Percentiles rank a stretch among this genome's conserved stretches.
Conservation (phyloP, 1,140 invertebrate species). For the Hestina assimilis region DNA sequence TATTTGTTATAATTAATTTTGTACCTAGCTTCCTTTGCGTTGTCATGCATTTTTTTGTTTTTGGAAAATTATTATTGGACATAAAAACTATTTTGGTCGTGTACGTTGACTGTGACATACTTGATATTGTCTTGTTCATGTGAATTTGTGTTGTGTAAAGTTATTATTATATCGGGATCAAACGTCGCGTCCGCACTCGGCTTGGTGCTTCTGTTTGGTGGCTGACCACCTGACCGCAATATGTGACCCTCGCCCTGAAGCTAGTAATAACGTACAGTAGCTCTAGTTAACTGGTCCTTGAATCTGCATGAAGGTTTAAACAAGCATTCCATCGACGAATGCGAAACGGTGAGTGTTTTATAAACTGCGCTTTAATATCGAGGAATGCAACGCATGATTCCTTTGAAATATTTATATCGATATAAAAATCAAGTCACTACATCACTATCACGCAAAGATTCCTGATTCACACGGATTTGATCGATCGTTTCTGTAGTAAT, state of each 20-base stretch:
- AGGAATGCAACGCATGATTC: constrained; percentile 39
- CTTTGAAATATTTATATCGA: constrained; percentile 40
- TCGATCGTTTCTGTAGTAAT: neutral
- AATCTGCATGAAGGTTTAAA: constrained; percentile 64
- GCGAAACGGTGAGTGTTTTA: constrained; percentile 62
- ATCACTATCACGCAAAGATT: constrained; percentile 16
- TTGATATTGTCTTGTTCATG: constrained; percentile 76
- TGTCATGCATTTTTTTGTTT: constrained; percentile 58
- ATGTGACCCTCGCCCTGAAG: constrained; percentile 63
- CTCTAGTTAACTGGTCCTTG: constrained; percentile 61
- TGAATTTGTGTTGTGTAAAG: constrained; percentile 76
- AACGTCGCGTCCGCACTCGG: constrained; percentile 70
- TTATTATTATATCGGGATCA: constrained; percentile 48
- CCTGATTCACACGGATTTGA: neutral
- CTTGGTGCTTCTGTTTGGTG: constrained; percentile 62
- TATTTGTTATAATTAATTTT: constrained; percentile 35
- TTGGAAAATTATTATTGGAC: constrained; percentile 35
- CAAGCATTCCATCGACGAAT: constrained; percentile 73
- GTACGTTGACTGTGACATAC: constrained; percentile 68
- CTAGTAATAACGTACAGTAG: constrained; percentile 61
- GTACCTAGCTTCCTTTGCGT: constrained; percentile 61
- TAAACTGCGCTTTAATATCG: constrained; percentile 47
- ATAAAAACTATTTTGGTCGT: constrained; percentile 78
- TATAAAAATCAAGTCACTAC: constrained; percentile 29
- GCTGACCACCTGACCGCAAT: constrained; percentile 61